A percentile compares a stretch with the other conserved stretches of the same genome.
Conservation (phyloP, 1,140 invertebrate species). For the Pentalonia nigronervosa region DNA sequence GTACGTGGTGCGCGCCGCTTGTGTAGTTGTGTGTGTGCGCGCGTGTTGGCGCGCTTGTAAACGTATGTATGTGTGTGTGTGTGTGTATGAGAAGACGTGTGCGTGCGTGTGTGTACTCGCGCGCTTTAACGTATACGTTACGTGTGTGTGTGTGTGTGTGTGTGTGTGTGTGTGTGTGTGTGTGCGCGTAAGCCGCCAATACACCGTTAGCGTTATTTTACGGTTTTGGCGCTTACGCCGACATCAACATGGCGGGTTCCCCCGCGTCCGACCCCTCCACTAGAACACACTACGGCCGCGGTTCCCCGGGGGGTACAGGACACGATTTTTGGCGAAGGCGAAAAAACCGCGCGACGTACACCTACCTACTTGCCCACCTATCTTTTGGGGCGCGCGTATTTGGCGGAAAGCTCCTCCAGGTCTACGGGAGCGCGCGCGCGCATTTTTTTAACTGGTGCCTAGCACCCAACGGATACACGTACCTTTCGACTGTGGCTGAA, state of each 20-base stretch:
- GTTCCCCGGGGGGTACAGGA: conserved; percentile 7
- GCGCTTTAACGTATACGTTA: background rate
- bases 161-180: background rate
- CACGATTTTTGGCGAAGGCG: background rate
- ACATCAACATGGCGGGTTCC: conserved; percentile 54
- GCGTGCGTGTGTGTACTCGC: background rate
- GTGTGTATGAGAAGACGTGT: background rate
- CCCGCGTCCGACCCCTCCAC: conserved; percentile 14
- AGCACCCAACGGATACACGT: conserved; percentile 15
- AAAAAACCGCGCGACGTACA: background rate
- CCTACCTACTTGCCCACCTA: background rate
- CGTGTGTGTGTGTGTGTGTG: background rate
- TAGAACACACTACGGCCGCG: background rate
- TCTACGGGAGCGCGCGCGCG: background rate
- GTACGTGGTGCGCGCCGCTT: conserved; percentile 14
- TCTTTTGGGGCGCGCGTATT: background rate
- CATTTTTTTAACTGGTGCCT: background rate
- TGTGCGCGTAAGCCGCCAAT: conserved; percentile 18
- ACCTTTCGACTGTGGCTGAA: conserved; percentile 55
- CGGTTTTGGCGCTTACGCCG: conserved; percentile 52
- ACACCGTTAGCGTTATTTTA: conserved; percentile 40
- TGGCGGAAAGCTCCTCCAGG: no score
- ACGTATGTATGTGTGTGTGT: background rate
- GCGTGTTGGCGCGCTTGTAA: background rate
- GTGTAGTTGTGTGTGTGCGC: background rate